Conservation (phyloP, 2,113 vertebrate species). For the Paramisgurnus dabryanus region DNA sequence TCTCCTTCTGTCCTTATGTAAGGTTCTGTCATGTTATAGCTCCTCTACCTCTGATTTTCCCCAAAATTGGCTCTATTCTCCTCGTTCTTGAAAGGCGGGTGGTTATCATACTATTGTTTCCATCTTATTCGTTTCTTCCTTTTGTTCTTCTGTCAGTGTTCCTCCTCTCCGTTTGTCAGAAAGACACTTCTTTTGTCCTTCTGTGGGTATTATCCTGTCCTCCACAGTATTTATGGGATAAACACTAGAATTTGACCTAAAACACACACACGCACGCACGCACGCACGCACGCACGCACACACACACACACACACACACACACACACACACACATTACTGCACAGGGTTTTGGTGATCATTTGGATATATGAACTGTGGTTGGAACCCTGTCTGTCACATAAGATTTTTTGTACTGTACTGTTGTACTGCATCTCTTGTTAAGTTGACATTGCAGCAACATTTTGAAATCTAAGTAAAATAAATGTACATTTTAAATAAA, state of each 20-base stretch:
- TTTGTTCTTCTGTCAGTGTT: conserved; percentile 61
- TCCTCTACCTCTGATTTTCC: neutral
- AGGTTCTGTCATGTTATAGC: conserved; percentile 30
- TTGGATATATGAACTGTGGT: neutral
- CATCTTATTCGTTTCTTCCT: conserved; percentile 15
- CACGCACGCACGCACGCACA: too few relatives aligned
- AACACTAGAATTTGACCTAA: conserved; percentile 9
- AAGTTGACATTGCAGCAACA: too few relatives aligned
- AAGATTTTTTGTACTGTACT: too few relatives aligned
- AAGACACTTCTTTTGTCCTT: conserved; percentile 35
- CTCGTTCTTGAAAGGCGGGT: conserved; percentile 3
- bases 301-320: too few relatives aligned
- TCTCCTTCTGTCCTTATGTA: neutral
- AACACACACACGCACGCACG: too few relatives aligned
- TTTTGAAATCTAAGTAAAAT: too few relatives aligned
- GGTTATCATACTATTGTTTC: conserved; percentile 34
- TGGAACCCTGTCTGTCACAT: too few relatives aligned
- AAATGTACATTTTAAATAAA: too few relatives aligned
- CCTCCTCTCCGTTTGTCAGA: conserved; percentile 52
- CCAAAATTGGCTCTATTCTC: conserved; percentile 3
- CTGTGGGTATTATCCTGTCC: conserved; percentile 22
- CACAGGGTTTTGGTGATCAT: neutral
- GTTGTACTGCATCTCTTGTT: too few relatives aligned
- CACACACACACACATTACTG: too few relatives aligned
- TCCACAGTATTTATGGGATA: conserved; percentile 20